Percentiles rank a stretch among this genome's conserved stretches.
phyloP scores from a whole-genome alignment of 2,888 invertebrate genomes.

The Sepioteuthis lessoniana region DNA sequence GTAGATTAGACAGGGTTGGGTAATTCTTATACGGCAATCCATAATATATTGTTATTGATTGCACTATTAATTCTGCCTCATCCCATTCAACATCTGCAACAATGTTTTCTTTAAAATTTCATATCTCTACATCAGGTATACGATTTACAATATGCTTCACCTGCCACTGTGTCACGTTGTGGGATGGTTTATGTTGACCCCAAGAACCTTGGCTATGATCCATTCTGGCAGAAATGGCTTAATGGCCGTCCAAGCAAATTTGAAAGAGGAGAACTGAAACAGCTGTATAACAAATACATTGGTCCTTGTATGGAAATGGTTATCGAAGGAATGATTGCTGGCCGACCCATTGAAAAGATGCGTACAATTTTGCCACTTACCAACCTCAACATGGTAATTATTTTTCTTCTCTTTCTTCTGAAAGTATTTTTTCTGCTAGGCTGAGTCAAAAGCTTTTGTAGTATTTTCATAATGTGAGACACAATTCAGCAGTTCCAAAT shows the following conservation, averaged over 20 bases:
- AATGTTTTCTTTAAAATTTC: not conserved
- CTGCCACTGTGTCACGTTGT: constrained; percentile 92
- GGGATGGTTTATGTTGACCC: constrained; percentile 96
- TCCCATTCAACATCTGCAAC: not conserved
- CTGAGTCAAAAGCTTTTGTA: too few species aligned
- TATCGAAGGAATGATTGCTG: constrained; percentile 83
- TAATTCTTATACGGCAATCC: too few species aligned
- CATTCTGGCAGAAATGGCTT: constrained; percentile 90
- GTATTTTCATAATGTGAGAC: too few species aligned
- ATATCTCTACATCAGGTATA: constrained; percentile 80
- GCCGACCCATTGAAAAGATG: constrained; percentile 80
- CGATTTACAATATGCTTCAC: constrained; percentile 90
- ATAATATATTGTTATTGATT: too few species aligned
- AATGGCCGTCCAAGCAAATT: constrained; percentile 68
- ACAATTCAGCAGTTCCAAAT: too few species aligned
- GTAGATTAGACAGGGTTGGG: too few species aligned
- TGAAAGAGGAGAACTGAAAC: constrained; percentile 65
- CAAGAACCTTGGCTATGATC: constrained; percentile 89
- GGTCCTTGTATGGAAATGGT: constrained; percentile 83
- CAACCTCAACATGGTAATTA: constrained; percentile 85
- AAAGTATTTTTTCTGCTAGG: too few species aligned
- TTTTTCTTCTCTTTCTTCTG: not conserved
- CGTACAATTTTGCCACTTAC: constrained; percentile 89
- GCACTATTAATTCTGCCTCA: not conserved
- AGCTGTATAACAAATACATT: constrained; percentile 86